Base-by-base conservation (phyloP, 2,888 invertebrate genomes). In the Melieria omissa region DNA sequence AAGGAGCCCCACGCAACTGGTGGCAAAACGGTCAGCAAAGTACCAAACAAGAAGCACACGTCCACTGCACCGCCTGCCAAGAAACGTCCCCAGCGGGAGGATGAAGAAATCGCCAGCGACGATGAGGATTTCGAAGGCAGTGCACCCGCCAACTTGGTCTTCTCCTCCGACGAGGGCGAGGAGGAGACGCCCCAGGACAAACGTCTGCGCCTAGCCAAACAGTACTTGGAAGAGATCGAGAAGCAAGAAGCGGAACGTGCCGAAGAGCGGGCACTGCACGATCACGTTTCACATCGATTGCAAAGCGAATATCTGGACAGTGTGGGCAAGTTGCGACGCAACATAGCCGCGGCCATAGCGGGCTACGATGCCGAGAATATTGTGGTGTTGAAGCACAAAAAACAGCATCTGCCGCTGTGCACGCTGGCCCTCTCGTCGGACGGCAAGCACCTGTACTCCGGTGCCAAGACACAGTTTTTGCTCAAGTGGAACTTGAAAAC, bases 181-280 rank as follows among this genome's bases (percentile, higher is more conserved):
- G 88, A 87, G 71, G 95, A 96, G 86, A 96, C 95, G 1, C 92
- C 93, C 0, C 96, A 97, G 84, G 95, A 98, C 82, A 98, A 97
- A 84, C 93, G 95, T 78, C 84, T 98, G 64, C 90, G 97, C 60
- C 87, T 98, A 74, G 97, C 98, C 0, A 97, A 97, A 84, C 91
- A 94, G 83, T 97, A 97, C 86, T 88, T 98, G 49, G 90, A 93
- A 81, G 94, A 96, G 88, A 93, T 98, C 60, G 93, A 94, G 86
- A 91, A 90, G 81, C 93, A 95, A 88, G 95, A 95, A 84, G 90
- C 90, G 41, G 90, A 91, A 76, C 89, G 92, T 78, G 89, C 90
- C 0, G 92, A 92, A 78, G 88, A 90, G 16, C 91, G 91, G 70
- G 90, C 89, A 76, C 89, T 91, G 3, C 89, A 95, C 49, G 83